These are phyloP conservation scores for Equus quagga DNA, from an alignment of 2,113 vertebrate species.

Conservation along the genomic window DNA sequence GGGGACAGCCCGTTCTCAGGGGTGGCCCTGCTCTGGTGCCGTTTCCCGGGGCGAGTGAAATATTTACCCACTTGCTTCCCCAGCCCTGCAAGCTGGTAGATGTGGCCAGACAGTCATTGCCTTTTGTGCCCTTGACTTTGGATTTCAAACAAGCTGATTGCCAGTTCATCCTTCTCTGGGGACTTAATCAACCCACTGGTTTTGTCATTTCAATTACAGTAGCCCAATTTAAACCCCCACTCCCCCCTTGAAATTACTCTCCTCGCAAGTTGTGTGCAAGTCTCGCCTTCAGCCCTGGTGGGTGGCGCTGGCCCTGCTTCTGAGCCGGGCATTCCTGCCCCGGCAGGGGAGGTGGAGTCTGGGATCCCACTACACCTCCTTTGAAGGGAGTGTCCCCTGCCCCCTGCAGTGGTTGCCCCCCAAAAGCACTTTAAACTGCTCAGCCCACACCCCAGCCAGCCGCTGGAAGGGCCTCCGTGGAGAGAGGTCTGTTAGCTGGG, in stretches of 20 bases:
- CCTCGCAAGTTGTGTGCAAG: slow-evolving; percentile 41
- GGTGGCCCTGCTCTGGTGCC: background rate
- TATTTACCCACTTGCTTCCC: background rate
- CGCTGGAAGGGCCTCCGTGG: background rate
- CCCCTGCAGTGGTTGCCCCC: background rate
- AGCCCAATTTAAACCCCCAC: background rate
- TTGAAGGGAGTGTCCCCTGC: slow-evolving; percentile 54
- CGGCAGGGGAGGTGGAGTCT: background rate
- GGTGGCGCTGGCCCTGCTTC: background rate
- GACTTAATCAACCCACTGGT: slow-evolving; percentile 69
- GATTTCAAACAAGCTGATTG: slow-evolving; percentile 53
- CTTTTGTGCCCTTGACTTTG: slow-evolving; percentile 65
- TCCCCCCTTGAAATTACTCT: slow-evolving; percentile 54
- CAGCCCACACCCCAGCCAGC: background rate
- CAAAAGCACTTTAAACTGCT: slow-evolving; percentile 57
- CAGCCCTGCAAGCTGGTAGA: background rate
- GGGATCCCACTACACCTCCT: background rate
- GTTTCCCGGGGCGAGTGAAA: background rate
- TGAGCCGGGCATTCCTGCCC: background rate
- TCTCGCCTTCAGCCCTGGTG: background rate
- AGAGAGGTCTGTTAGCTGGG: slow-evolving; percentile 67
- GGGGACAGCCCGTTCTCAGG: background rate
- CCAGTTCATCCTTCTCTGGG: slow-evolving; percentile 67
- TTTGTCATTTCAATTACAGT: slow-evolving; percentile 68
- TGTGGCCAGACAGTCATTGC: slow-evolving; percentile 37